Conservation (phyloP, 92 coral and sea anemone genomes). For the Heliopora coerulea region DNA sequence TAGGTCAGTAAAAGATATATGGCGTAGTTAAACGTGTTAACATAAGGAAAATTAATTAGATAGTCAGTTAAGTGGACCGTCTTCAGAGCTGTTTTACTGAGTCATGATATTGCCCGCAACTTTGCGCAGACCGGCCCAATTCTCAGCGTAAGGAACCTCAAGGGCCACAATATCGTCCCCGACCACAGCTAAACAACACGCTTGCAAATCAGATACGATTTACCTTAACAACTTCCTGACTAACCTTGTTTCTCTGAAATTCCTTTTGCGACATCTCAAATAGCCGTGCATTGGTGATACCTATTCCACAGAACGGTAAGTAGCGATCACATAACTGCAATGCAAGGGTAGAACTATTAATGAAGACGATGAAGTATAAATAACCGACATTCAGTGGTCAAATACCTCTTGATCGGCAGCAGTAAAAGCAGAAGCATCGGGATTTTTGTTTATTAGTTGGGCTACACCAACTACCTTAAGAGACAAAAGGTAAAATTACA, state of each 20-base stretch:
- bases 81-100: no score
- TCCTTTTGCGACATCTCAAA: conserved; percentile 96
- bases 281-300: conserved; percentile 95
- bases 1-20: no score
- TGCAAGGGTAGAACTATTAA: not conserved
- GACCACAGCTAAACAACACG: no score
- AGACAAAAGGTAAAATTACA: not conserved
- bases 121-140: no score
- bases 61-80: no score
- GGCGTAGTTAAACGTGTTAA: no score
- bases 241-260: conserved; percentile 93
- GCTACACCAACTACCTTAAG: conserved; percentile 98
- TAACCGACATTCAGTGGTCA: not conserved
- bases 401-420: conserved; percentile 87
- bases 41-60: no score
- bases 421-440: conserved; percentile 91
- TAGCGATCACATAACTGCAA: conserved; percentile 95
- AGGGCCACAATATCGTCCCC: no score
- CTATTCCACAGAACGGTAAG: conserved; percentile 95
- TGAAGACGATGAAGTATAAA: not conserved
- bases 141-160: no score
- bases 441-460: conserved; percentile 94
- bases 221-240: no score
- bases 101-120: no score
- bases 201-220: no score